phyloP scores from a whole-genome alignment of 2,797 vertebrate species.

The Characodon lateralis region DNA sequence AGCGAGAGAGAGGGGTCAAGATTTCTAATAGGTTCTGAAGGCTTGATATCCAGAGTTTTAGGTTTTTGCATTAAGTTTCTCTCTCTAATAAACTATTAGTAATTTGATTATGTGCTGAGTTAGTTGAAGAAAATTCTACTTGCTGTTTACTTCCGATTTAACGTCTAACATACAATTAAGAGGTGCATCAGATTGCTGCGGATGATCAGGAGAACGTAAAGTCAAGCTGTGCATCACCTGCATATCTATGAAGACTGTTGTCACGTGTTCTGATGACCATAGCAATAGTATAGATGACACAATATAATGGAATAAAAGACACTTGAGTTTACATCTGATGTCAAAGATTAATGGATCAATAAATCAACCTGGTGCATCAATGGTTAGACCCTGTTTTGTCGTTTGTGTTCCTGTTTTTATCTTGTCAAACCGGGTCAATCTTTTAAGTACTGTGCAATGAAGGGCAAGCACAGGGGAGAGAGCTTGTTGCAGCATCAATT shows the following conservation, averaged over 20 bases:
- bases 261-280: not conserved
- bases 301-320: not conserved
- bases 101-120: not conserved
- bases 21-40: not conserved
- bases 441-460: not conserved
- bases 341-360: not conserved
- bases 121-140: not conserved
- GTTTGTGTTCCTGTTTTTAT: not conserved
- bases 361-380: not conserved
- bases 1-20: not conserved
- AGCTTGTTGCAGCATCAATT: not conserved
- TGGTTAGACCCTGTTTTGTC: not conserved
- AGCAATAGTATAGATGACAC: not conserved
- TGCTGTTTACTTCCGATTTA: not conserved
- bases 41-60: not conserved
- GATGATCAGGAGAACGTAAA: not conserved
- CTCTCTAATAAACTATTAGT: not conserved
- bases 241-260: not conserved
- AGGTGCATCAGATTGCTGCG: not conserved
- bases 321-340: not conserved
- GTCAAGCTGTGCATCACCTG: not conserved
- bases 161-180: not conserved
- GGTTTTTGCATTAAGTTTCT: not conserved
- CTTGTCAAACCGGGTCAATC: not conserved
- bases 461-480: constrained; percentile 1